Evolutionary conservation across 2,888 invertebrate genomes (phyloP).

Genomic region (Andrena bucephala): DNA sequence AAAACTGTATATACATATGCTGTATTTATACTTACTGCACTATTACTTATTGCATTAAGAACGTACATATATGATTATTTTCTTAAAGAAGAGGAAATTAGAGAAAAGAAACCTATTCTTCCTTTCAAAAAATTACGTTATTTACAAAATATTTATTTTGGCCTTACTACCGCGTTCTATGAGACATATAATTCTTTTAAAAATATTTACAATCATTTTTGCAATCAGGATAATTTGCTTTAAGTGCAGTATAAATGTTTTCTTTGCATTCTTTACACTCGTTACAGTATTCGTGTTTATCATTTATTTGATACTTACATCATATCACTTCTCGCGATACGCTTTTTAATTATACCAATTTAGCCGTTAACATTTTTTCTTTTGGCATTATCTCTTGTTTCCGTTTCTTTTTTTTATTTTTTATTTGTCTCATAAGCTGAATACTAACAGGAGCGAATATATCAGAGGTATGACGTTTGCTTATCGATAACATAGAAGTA

Average conservation of each 20-base stretch:
- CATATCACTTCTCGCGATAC: slow-evolving; percentile 25
- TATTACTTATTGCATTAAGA: slow-evolving; percentile 74
- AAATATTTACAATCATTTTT: slow-evolving; percentile 66
- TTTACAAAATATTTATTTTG: slow-evolving; percentile 3
- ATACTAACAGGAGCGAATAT: slow-evolving; percentile 71
- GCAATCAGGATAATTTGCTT: slow-evolving; percentile 49
- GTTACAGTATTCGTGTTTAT: slow-evolving; percentile 22
- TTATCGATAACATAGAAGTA: slow-evolving; percentile 48
- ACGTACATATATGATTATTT: slow-evolving; percentile 67
- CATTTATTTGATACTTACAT: slow-evolving; percentile 28
- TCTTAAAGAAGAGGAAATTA: neutral
- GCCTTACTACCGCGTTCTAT: neutral
- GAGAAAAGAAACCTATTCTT: neutral
- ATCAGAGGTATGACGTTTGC: slow-evolving; percentile 73
- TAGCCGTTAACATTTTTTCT: slow-evolving; percentile 54
- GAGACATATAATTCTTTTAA: slow-evolving; percentile 5
- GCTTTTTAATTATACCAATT: slow-evolving; percentile 37
- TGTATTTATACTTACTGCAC: slow-evolving; percentile 79
- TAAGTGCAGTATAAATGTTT: slow-evolving; percentile 7
- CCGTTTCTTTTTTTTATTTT: slow-evolving; percentile 56
- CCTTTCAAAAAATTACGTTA: slow-evolving; percentile 7
- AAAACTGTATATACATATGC: slow-evolving; percentile 72
- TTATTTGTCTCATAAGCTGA: slow-evolving; percentile 70
- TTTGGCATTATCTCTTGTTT: slow-evolving; percentile 47
- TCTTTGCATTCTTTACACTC: neutral